A percentile compares a stretch with the other conserved stretches of the same genome.
Evolutionary conservation across 2,888 invertebrate species (phyloP).

Genomic region (Dasypogon diadema): DNA sequence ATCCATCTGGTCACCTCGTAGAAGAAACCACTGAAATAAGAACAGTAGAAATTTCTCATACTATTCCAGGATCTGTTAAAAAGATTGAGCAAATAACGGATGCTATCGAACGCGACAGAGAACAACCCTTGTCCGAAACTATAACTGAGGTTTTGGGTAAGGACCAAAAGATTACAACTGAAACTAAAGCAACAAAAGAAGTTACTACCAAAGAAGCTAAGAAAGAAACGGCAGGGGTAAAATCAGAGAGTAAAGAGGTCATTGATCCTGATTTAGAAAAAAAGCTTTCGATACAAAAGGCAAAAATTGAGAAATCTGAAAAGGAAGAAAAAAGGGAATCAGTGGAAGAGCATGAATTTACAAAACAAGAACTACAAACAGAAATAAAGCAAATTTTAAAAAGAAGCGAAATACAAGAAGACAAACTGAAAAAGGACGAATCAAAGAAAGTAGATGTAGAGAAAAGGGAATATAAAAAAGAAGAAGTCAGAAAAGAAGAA

Average conservation of each 20-base stretch:
- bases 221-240: slow-evolving; percentile 2
- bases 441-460: slow-evolving; percentile 51
- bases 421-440: slow-evolving; percentile 9
- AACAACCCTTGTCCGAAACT: slow-evolving; percentile 6
- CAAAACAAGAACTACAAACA: background rate
- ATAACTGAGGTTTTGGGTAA: slow-evolving; percentile 20
- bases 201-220: slow-evolving; percentile 20
- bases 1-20: background rate
- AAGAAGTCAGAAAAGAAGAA: slow-evolving; percentile 49
- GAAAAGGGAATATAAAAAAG: slow-evolving; percentile 57
- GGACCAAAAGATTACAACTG: background rate
- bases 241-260: slow-evolving; percentile 31
- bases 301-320: slow-evolving; percentile 56
- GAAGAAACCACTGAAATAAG: background rate
- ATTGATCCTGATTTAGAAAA: slow-evolving; percentile 56
- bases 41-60: background rate
- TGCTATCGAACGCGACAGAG: background rate
- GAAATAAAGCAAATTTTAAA: slow-evolving; percentile 7
- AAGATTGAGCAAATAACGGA: background rate
- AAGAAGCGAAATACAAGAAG: background rate
- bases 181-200: slow-evolving; percentile 19
- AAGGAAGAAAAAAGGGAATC: slow-evolving; percentile 30
- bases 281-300: slow-evolving; percentile 55
- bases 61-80: background rate
- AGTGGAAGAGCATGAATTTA: background rate